Conservation (phyloP, 2,888 invertebrate species). For the Agrochola macilenta region DNA sequence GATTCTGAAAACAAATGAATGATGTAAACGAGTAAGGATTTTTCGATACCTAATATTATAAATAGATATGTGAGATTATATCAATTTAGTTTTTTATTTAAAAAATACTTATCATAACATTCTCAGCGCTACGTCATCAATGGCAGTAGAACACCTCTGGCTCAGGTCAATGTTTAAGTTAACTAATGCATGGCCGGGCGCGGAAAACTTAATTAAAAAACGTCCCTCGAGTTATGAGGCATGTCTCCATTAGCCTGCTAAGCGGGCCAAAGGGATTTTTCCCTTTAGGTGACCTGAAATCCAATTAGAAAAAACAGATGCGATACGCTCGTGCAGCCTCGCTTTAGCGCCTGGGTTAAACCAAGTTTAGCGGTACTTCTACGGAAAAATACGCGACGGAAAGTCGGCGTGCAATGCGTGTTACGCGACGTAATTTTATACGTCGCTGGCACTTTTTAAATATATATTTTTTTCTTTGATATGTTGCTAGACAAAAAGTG, state of each 20-base stretch:
- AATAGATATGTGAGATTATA: too few relatives aligned
- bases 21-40: background rate
- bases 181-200: conserved; percentile 65
- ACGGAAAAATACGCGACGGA: background rate
- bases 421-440: background rate
- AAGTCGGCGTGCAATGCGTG: background rate
- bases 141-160: conserved; percentile 31
- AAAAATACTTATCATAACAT: conserved; percentile 7
- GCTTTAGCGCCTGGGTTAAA: conserved; percentile 20
- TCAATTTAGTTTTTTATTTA: background rate
- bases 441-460: background rate
- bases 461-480: background rate
- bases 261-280: conserved; percentile 72
- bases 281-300: conserved; percentile 72
- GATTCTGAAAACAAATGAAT: conserved; percentile 9
- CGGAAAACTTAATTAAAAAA: conserved; percentile 77
- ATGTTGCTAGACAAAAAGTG: background rate
- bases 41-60: background rate
- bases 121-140: conserved; percentile 13
- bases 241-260: conserved; percentile 73
- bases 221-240: conserved; percentile 71
- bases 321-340: conserved; percentile 9
- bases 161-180: conserved; percentile 49
- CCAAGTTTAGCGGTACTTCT: background rate
- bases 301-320: conserved; percentile 69